Percentiles rank a stretch among this genome's conserved stretches.
These are phyloP conservation scores for Leptopilina syphax DNA, from an alignment of 2,888 invertebrate genomes.

Conservation along the genomic window DNA sequence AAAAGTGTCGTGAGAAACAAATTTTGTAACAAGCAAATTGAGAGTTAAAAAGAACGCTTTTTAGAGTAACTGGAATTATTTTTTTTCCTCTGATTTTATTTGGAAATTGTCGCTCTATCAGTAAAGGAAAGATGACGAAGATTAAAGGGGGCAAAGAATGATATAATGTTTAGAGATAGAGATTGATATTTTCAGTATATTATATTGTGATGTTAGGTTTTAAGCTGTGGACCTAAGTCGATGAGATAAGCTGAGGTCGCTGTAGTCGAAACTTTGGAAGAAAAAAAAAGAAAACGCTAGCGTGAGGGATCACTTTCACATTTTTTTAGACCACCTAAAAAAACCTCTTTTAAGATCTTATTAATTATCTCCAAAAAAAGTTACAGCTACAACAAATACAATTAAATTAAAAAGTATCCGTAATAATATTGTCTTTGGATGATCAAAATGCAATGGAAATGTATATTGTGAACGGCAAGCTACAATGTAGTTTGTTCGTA, in stretches of 20 bases:
- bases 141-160: constrained; percentile 43
- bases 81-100: constrained; percentile 4
- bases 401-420: constrained; percentile 55
- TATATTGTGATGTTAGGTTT: constrained; percentile 76
- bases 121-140: constrained; percentile 16
- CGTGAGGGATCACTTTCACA: constrained; percentile 71
- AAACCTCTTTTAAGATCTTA: constrained; percentile 59
- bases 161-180: constrained; percentile 54
- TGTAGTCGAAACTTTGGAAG: constrained; percentile 65
- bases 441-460: constrained; percentile 66
- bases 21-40: no score
- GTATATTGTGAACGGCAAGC: constrained; percentile 75
- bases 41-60: neutral
- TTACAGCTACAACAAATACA: constrained; percentile 53
- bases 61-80: neutral
- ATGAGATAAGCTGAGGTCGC: constrained; percentile 74
- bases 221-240: constrained; percentile 73
- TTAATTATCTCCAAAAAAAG: constrained; percentile 62
- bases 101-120: constrained; percentile 51
- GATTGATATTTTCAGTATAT: constrained; percentile 69
- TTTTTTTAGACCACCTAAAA: constrained; percentile 67
- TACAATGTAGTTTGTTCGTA: constrained; percentile 76
- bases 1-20: no score
- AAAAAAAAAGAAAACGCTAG: constrained; percentile 58
- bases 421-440: constrained; percentile 69